These are phyloP conservation scores for Linnaemya vulpina DNA, from an alignment of 2,888 invertebrate genomes.

Conservation along the genomic window DNA sequence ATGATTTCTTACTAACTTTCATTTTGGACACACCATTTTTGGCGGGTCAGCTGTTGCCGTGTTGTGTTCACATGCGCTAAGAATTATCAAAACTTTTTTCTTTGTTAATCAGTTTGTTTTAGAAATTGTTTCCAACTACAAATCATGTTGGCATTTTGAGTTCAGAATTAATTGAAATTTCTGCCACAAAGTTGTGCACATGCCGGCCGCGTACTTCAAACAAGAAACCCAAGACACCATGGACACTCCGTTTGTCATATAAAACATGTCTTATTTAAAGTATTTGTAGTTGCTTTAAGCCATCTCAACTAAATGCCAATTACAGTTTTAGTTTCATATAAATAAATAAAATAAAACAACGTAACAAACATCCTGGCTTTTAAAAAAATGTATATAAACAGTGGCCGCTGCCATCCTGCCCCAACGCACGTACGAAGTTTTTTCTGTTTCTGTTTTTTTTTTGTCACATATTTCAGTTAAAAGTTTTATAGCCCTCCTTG, in stretches of 20 bases:
- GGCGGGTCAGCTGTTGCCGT: no score
- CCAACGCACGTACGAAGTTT: constrained; percentile 46
- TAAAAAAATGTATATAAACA: not conserved
- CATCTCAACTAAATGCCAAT: constrained; percentile 60
- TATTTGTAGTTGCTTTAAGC: constrained; percentile 39
- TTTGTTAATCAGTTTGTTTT: not conserved
- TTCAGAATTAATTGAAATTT: constrained; percentile 25
- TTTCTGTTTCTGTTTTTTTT: not conserved
- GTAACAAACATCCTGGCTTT: not conserved
- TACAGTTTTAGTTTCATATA: constrained; percentile 41
- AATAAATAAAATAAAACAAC: constrained; percentile 22
- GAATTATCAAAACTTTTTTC: no score
- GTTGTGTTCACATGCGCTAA: no score
- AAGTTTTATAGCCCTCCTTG: constrained; percentile 55
- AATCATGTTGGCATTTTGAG: constrained; percentile 25
- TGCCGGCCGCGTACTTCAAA: not conserved
- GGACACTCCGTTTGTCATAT: constrained; percentile 10
- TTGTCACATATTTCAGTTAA: constrained; percentile 64
- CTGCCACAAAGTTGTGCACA: not conserved
- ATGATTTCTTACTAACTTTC: no score
- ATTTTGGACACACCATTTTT: no score
- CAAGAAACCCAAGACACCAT: not conserved
- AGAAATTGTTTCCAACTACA: not conserved
- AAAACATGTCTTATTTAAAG: constrained; percentile 51
- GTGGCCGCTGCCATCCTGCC: not conserved